Evolutionary conservation across 2,888 invertebrate species (phyloP), one percentile per base, ranked within the genome.

Genomic region (Eupithecia insigniata): DNA sequence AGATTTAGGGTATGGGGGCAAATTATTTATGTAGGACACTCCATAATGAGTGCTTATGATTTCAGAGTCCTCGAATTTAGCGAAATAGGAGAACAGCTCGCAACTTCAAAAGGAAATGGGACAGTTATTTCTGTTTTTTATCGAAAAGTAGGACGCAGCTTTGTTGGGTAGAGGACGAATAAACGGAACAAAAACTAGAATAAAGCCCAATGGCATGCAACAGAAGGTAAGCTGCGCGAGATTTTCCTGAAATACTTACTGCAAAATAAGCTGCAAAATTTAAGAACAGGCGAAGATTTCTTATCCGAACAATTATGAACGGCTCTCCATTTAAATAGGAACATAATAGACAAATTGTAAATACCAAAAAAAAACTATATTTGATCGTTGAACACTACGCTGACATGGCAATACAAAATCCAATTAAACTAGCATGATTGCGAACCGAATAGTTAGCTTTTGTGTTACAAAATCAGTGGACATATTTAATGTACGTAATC

Each of bases 401-500:
- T 8, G 30, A 62, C 62, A n/a, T 62, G 7, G 4, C 14, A 39
- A 30, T 30, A 22, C 32, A 65, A 51, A 67, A 55, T 55, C 55
- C 26, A 67, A 67, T 65, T 58, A 69, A 69, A 71, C 64, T 65
- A 55, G 16, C 60, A 34, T 67, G 55, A 55, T 74, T 58, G 65
- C 67, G 66, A 61, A 64, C 22, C 60, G 66, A 67, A 60, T 55
- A 26, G 55, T 67, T 55, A 36, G 68, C 62, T 71, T 67, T 67
- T 43, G 64, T 16, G 65, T 75, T 72, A 74, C 72, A 74, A 76
- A 76, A 76, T 77, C 71, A 76, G 66, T 22, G 66, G 68, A 68
- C 67, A 72, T 73, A 55, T 75, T 75, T 66, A 68, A 72, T 72
- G 32, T 68, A 69, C 69, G 66, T 79, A 76, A 79, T 77, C 75